A percentile compares a stretch with the other conserved stretches of the same genome.
Evolutionary conservation across 2,797 vertebrate species (phyloP).

Genomic region (Sciaenops ocellatus): DNA sequence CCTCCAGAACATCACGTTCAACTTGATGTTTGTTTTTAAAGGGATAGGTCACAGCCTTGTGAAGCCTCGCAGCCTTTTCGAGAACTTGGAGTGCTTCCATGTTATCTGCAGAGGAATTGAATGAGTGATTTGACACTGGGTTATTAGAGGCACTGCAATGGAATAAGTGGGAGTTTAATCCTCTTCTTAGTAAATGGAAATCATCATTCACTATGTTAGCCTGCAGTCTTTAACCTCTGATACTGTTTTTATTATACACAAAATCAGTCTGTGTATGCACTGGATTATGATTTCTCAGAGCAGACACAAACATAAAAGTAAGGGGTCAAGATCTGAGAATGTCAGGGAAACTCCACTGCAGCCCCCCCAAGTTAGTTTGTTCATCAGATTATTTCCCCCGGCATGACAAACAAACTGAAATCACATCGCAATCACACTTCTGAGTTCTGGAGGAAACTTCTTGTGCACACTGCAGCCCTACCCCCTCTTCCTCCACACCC

Average conservation of each 20-base stretch:
- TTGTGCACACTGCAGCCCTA: slow-evolving; percentile 16
- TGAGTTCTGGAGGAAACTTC: slow-evolving; percentile 62
- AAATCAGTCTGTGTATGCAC: background rate
- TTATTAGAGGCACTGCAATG: slow-evolving; percentile 17
- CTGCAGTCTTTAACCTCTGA: background rate
- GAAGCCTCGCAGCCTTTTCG: slow-evolving; percentile 24
- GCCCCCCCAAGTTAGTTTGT: background rate
- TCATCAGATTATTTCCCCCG: background rate
- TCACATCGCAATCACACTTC: slow-evolving; percentile 7
- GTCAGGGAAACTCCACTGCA: slow-evolving; percentile 56
- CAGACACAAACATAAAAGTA: background rate
- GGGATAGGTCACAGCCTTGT: slow-evolving; percentile 46
- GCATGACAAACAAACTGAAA: slow-evolving; percentile 39
- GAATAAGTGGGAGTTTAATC: slow-evolving; percentile 14
- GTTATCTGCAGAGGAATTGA: slow-evolving; percentile 36
- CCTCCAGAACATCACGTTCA: slow-evolving; percentile 68
- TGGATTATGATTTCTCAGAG: background rate
- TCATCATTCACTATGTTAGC: slow-evolving; percentile 7
- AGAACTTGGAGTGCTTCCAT: slow-evolving; percentile 66
- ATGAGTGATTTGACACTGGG: slow-evolving; percentile 41
- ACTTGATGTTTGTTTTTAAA: slow-evolving; percentile 64
- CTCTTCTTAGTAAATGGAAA: slow-evolving; percentile 2
- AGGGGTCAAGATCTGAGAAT: slow-evolving; percentile 26
- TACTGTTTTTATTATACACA: background rate
- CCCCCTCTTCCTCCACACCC: too few relatives aligned